Evolutionary conservation across 2,888 invertebrate genomes (phyloP).

Genomic region (Chymomyza caudatula): DNA sequence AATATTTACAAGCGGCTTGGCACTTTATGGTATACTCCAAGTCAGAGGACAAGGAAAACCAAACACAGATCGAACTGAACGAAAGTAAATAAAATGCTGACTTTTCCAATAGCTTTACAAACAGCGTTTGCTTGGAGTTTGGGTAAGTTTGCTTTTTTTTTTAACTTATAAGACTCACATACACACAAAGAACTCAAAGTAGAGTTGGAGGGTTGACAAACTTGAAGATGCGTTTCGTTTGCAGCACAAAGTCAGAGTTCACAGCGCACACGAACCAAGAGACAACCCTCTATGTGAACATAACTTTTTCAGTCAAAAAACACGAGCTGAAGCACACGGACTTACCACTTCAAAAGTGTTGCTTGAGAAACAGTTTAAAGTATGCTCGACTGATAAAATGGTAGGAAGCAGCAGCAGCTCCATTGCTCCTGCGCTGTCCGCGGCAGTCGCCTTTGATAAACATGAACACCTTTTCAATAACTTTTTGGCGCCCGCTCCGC

Average conservation of each 20-base stretch:
- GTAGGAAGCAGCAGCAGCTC: not conserved
- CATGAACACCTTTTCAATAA: conserved; percentile 65
- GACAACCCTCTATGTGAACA: conserved; percentile 1
- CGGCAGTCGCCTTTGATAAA: conserved; percentile 43
- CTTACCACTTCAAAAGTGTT: conserved; percentile 58
- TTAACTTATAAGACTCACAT: conserved; percentile 45
- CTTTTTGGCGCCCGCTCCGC: conserved; percentile 4
- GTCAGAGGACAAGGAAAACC: conserved; percentile 23
- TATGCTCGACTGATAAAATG: not conserved
- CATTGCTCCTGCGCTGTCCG: not conserved
- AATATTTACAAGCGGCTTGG: conserved; percentile 50
- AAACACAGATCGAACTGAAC: conserved; percentile 63
- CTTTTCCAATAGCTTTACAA: not conserved
- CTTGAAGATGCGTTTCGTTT: conserved; percentile 43
- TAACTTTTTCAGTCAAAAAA: conserved; percentile 31
- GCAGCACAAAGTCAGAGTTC: conserved; percentile 42
- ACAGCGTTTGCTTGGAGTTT: conserved; percentile 19
- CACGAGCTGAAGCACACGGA: conserved; percentile 55
- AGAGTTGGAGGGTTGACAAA: conserved; percentile 54
- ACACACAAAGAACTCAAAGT: conserved; percentile 20
- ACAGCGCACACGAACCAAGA: conserved; percentile 37
- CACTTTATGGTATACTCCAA: conserved; percentile 53
- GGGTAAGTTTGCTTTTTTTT: conserved; percentile 39
- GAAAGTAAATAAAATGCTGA: conserved; percentile 46
- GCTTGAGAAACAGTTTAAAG: conserved; percentile 28